These are phyloP conservation scores for Lophotis ruficrista DNA, from an alignment of 2,113 vertebrate species.

Conservation along the genomic window DNA sequence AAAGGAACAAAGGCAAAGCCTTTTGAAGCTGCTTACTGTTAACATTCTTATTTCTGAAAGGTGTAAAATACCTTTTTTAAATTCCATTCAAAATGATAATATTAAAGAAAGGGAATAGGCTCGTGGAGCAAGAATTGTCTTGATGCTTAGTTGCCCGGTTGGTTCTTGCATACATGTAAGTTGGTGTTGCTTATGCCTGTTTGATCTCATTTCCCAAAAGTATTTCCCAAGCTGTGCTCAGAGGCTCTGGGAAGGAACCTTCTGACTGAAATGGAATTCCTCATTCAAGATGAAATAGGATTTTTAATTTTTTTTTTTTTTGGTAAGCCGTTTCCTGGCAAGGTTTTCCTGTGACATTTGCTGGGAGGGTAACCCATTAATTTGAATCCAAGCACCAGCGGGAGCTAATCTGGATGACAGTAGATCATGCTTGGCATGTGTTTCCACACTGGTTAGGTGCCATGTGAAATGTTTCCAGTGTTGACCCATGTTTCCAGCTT, in stretches of 20 bases:
- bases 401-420: slow-evolving; percentile 63
- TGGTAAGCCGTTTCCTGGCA: slow-evolving; percentile 28
- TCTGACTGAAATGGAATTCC: slow-evolving; percentile 40
- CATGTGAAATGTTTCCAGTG: slow-evolving; percentile 59
- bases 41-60: neutral
- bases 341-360: slow-evolving; percentile 44
- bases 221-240: slow-evolving; percentile 38
- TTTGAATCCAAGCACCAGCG: slow-evolving; percentile 50
- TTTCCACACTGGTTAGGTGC: slow-evolving; percentile 47
- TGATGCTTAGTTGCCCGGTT: neutral
- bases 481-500: slow-evolving; percentile 56
- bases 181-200: neutral
- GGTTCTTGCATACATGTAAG: neutral
- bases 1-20: neutral
- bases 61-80: neutral
- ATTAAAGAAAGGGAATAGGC: neutral
- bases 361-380: slow-evolving; percentile 49
- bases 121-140: neutral
- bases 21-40: neutral
- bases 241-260: neutral
- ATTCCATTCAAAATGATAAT: no score
- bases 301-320: neutral
- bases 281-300: slow-evolving; percentile 23
- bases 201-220: slow-evolving; percentile 47
- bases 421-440: slow-evolving; percentile 55